Evolutionary conservation across 1,140 invertebrate genomes (phyloP).

Genomic region (Atta texana): DNA sequence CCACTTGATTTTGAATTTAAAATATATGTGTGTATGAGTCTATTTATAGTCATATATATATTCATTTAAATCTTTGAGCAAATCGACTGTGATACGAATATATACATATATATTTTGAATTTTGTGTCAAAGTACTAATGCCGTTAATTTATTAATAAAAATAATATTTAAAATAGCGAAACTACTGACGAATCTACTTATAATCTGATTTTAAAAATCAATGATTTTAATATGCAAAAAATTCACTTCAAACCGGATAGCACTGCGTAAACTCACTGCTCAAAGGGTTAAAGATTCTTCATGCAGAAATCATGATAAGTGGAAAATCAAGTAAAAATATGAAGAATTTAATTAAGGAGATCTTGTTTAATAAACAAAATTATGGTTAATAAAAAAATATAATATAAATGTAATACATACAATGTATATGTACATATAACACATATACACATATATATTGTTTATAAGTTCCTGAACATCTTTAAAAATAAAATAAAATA

Average conservation of each 20-base stretch:
- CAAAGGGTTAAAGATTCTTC: not conserved
- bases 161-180: constrained; percentile 8
- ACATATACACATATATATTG: not conserved
- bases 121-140: not conserved
- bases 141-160: constrained; percentile 16
- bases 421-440: not conserved
- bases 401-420: not conserved
- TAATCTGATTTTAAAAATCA: not conserved
- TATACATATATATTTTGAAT: not conserved
- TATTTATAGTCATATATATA: not conserved
- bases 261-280: not conserved
- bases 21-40: not conserved
- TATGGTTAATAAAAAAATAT: not conserved
- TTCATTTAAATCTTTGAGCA: constrained; percentile 12
- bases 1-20: constrained; percentile 19
- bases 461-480: too few relatives aligned
- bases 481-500: too few relatives aligned
- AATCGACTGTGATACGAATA: not conserved
- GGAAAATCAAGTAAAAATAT: constrained; percentile 1
- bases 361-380: not conserved
- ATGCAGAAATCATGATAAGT: not conserved
- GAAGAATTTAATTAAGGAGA: not conserved
- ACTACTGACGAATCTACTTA: not conserved
- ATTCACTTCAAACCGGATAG: not conserved
- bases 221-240: constrained; percentile 5